These are phyloP conservation scores for Morpho deidamia DNA, from an alignment of 2,888 invertebrate species.

Conservation along the genomic window DNA sequence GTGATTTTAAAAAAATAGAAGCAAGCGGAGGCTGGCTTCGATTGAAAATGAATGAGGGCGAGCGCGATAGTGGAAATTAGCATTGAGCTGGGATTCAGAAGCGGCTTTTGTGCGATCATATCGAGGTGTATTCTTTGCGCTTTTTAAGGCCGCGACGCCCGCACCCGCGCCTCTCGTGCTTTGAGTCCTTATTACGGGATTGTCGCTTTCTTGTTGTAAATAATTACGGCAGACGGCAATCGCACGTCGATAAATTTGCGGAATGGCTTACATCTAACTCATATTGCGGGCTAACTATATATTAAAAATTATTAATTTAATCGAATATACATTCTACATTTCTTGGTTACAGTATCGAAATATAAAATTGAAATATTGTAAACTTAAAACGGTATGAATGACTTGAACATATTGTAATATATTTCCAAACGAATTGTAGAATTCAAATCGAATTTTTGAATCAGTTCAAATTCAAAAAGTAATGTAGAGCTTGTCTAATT, in stretches of 20 bases:
- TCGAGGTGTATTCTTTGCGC: slow-evolving; percentile 78
- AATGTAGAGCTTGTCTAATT: too few relatives aligned
- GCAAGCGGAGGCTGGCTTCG: slow-evolving; percentile 67
- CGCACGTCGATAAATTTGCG: not conserved
- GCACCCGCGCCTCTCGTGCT: slow-evolving; percentile 45
- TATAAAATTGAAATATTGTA: too few relatives aligned
- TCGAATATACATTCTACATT: too few relatives aligned
- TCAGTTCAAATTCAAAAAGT: too few relatives aligned
- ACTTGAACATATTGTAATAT: too few relatives aligned
- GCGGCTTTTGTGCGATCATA: slow-evolving; percentile 79
- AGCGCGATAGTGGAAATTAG: slow-evolving; percentile 79
- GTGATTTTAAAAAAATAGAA: slow-evolving; percentile 76
- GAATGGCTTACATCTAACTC: not conserved
- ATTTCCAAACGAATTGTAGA: too few relatives aligned
- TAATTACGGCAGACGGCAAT: slow-evolving; percentile 52
- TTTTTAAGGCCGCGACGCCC: slow-evolving; percentile 62
- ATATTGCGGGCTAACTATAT: not conserved
- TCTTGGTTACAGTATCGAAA: too few relatives aligned
- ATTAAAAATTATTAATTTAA: too few relatives aligned
- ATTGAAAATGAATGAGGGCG: slow-evolving; percentile 79
- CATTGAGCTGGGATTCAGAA: slow-evolving; percentile 76
- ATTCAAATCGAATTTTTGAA: too few relatives aligned
- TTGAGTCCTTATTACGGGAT: slow-evolving; percentile 66
- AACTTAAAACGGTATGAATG: too few relatives aligned
- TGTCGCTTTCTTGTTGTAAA: slow-evolving; percentile 68